phyloP scores from a whole-genome alignment of 1,140 invertebrate species.

The Homarus americanus region DNA sequence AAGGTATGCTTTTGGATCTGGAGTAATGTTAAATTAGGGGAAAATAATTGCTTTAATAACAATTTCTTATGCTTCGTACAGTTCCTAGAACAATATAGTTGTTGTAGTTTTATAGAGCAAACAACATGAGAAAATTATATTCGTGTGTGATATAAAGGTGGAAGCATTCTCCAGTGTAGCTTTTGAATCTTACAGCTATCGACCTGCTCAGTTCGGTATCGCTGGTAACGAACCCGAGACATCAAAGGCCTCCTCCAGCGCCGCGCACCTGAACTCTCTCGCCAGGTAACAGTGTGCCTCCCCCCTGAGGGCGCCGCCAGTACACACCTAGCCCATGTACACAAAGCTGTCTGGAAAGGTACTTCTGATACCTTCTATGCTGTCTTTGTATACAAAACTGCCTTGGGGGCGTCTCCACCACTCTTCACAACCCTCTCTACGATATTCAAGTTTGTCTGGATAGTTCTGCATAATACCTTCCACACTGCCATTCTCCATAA shows the following conservation, averaged over 20 bases:
- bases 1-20: no score
- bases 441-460: not conserved
- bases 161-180: not conserved
- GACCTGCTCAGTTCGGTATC: slow-evolving; percentile 68
- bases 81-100: no score
- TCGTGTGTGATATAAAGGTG: not conserved
- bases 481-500: not conserved
- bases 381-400: not conserved
- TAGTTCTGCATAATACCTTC: not conserved
- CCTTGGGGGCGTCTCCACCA: not conserved
- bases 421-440: not conserved
- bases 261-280: slow-evolving; percentile 56
- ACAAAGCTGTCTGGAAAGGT: not conserved
- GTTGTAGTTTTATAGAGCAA: no score
- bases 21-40: no score
- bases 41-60: no score
- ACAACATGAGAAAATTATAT: not conserved
- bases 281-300: slow-evolving; percentile 55
- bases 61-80: no score
- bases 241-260: slow-evolving; percentile 66
- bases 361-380: not conserved
- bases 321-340: slow-evolving; percentile 4
- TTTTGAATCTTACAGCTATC: slow-evolving; percentile 59
- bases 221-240: slow-evolving; percentile 63
- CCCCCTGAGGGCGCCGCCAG: slow-evolving; percentile 14